These are phyloP conservation scores for Aphis gossypii DNA, from an alignment of 1,140 invertebrate species.

Conservation along the genomic window DNA sequence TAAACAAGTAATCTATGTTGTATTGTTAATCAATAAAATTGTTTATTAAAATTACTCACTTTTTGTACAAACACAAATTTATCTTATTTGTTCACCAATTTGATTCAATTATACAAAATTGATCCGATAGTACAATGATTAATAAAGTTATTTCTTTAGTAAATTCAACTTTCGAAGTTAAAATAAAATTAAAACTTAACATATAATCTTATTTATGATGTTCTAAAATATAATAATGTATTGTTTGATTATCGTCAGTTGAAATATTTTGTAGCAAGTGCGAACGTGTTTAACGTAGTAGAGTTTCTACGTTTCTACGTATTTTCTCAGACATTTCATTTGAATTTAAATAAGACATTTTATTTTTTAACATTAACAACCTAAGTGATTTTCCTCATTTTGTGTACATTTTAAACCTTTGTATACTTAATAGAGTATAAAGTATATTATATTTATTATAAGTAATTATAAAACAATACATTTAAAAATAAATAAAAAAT, in stretches of 20 bases:
- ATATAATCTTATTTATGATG: neutral
- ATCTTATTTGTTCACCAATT: neutral
- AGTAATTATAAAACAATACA: neutral
- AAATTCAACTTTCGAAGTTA: neutral
- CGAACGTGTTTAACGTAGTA: neutral
- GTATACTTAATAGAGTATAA: neutral
- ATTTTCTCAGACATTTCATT: neutral
- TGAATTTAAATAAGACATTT: neutral
- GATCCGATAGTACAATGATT: neutral
- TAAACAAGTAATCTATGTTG: neutral
- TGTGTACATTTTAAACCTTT: neutral
- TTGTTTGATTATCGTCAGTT: neutral
- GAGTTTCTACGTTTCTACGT: neutral
- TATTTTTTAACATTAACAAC: neutral
- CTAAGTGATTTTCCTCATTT: neutral
- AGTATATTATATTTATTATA: neutral
- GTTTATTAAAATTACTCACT: neutral
- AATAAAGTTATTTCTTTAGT: neutral
- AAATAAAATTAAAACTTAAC: neutral
- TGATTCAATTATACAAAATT: neutral
- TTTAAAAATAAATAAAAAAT: conserved; percentile 31
- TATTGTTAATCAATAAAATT: neutral
- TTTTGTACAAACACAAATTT: neutral
- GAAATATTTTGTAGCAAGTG: neutral
- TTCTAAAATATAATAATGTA: neutral